A percentile compares a stretch with the other conserved stretches of the same genome.
These are phyloP conservation scores for Drosophila paramelanica DNA, from an alignment of 2,888 invertebrate genomes.

Conservation along the genomic window DNA sequence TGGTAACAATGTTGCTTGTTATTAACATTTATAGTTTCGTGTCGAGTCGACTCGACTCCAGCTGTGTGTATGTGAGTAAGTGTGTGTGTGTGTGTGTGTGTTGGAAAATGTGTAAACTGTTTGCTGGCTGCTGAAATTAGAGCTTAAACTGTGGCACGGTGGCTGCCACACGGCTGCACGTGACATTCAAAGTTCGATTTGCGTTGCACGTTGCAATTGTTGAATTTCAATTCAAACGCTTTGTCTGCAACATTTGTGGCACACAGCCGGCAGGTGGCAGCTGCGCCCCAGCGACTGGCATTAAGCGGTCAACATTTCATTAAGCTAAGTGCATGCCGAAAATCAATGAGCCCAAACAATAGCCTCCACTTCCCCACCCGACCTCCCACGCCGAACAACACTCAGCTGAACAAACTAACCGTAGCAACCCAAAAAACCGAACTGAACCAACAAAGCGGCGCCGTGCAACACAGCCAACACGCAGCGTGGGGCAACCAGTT, in stretches of 20 bases:
- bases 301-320: constrained; percentile 62
- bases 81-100: constrained; percentile 19
- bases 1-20: constrained; percentile 62
- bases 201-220: constrained; percentile 40
- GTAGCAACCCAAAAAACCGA: constrained; percentile 7
- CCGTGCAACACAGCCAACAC: constrained; percentile 3
- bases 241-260: constrained; percentile 11
- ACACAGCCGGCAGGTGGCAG: neutral
- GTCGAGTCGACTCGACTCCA: constrained; percentile 42
- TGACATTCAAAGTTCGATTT: constrained; percentile 70
- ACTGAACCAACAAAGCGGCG: constrained; percentile 20
- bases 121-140: constrained; percentile 20
- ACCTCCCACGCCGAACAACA: neutral
- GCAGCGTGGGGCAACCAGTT: constrained; percentile 12
- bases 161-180: constrained; percentile 38
- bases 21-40: constrained; percentile 80
- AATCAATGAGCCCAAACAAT: constrained; percentile 61
- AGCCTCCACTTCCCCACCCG: neutral
- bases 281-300: neutral
- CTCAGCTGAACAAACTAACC: constrained; percentile 13
- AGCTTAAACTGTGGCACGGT: constrained; percentile 20
- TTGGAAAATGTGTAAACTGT: constrained; percentile 61
- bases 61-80: constrained; percentile 1
- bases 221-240: constrained; percentile 1
- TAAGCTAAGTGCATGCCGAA: constrained; percentile 66